Evolutionary conservation across 1,140 invertebrate species (phyloP), one percentile per base, ranked within the genome.

Genomic region (Helicoverpa armigera): DNA sequence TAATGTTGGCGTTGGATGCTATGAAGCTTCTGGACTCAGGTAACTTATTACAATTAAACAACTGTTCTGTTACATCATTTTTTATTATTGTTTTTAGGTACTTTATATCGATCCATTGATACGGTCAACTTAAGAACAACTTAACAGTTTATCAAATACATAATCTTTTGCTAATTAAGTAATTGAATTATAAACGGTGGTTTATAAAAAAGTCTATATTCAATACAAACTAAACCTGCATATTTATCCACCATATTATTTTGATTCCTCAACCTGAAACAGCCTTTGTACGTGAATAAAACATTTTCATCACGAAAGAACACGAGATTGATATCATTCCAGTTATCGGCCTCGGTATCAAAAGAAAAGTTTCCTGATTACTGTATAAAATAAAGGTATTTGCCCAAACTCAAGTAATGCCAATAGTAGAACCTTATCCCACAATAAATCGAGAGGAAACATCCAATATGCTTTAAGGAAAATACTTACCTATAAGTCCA

Each of bases 21-120:
- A 96, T 97, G 90, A 97, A 98, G 51, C 96, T 99, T 1, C 96
- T 99, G 58, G 96, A 98, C 80, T 97, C 96, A 82, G 98, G 98
- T 97, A 54, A n/a, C 11, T n/a, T 12, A 31, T 18, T 60, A 18
- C 18, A 51, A 51, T 69, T n/a, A 65, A n/a, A 43, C 14, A n/a
- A 5, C 13, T 35, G 13, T 4, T 43, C 4, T 43, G 29, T 1
- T 5, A 14, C 13, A 9, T 65, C 2, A 13, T 10, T 61, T 5
- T 3, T 3, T 61, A 23, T n/a, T 14, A 14, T 35, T 2, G 7
- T 14, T 35, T 11, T 4, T 23, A 23, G 23, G 23, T 1, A 23
- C 23, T 23, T 23, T 23, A 23, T 23, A 23, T 43, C 9, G 35
- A 5, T 43, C 7, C 35, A 7, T 43, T 43, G 35, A 43, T 43